Conservation (phyloP, 2,797 vertebrate genomes). For the Pseudotriccus pelzelni region DNA sequence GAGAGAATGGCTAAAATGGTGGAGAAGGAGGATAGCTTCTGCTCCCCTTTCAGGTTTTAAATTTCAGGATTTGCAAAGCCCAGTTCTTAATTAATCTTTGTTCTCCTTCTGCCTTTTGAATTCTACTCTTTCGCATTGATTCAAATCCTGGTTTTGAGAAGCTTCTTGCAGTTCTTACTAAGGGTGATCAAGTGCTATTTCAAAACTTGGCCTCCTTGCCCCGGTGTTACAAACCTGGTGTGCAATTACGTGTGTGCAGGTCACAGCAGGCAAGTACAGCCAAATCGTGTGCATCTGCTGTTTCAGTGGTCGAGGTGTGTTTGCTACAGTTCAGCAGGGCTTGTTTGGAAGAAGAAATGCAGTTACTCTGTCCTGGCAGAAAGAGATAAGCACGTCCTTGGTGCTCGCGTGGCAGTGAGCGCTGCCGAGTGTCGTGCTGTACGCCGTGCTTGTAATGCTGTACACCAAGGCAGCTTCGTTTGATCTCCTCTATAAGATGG, state of each 20-base stretch:
- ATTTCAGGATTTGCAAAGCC: not conserved
- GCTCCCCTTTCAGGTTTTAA: not conserved
- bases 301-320: not conserved
- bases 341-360: not conserved
- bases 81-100: not conserved
- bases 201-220: not conserved
- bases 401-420: not conserved
- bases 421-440: not conserved
- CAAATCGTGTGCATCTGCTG: not conserved
- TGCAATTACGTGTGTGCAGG: accelerated
- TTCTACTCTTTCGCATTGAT: not conserved
- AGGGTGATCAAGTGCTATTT: not conserved
- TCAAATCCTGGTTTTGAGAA: not conserved
- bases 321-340: not conserved
- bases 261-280: not conserved
- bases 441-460: accelerated
- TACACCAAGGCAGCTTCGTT: not conserved
- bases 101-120: not conserved
- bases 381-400: not conserved
- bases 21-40: not conserved
- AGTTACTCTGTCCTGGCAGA: not conserved
- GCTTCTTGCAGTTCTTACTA: not conserved
- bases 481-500: not conserved
- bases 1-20: accelerated
- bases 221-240: not conserved